phyloP scores from a whole-genome alignment of 2,113 vertebrate genomes.

The Chamaea fasciata region DNA sequence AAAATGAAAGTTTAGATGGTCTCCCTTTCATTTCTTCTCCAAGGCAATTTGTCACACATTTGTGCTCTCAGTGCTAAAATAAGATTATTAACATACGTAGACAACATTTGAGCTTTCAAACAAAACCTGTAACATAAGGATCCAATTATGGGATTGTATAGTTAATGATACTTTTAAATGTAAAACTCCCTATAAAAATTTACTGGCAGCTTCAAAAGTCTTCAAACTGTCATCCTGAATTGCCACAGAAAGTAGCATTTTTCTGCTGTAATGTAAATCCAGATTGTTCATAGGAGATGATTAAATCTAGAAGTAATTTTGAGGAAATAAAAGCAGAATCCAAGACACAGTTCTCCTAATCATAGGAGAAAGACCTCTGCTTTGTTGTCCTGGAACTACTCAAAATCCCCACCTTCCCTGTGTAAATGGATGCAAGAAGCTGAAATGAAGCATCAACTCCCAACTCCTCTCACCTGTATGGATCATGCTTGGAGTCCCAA shows the following conservation, averaged over 20 bases:
- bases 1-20: background rate
- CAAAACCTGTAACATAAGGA: background rate
- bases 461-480: background rate
- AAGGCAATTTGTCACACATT: background rate
- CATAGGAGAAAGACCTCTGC: background rate
- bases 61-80: background rate
- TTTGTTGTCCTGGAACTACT: background rate
- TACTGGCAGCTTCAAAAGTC: background rate
- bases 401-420: background rate
- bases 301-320: background rate
- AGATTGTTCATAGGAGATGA: background rate
- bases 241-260: background rate
- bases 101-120: background rate
- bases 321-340: background rate
- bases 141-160: background rate
- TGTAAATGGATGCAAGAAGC: background rate
- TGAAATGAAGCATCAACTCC: background rate
- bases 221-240: background rate
- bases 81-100: background rate
- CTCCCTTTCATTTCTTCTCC: constrained; percentile 13
- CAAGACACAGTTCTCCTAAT: background rate
- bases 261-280: background rate
- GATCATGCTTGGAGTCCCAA: background rate
- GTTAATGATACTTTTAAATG: background rate
- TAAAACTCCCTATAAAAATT: background rate